Percentiles rank a stretch among this genome's conserved stretches.
Conservation (phyloP, 1,140 invertebrate species). For the Alviniconcha marisindica region DNA sequence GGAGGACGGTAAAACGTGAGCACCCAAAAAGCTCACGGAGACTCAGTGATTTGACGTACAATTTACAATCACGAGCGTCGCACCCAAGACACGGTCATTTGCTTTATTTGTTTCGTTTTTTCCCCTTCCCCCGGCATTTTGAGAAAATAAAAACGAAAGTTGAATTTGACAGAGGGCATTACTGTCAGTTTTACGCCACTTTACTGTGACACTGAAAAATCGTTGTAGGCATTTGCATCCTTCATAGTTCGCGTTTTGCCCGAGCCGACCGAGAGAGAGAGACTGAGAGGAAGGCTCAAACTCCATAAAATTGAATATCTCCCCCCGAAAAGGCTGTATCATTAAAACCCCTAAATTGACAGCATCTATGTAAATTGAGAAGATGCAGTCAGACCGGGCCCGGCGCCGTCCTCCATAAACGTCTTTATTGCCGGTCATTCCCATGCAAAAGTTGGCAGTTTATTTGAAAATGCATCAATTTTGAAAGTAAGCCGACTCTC, state of each 20-base stretch:
- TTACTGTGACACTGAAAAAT: slow-evolving; percentile 27
- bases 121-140: too few relatives aligned
- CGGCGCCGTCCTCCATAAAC: background rate
- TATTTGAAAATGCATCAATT: slow-evolving; percentile 37
- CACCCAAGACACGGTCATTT: too few relatives aligned
- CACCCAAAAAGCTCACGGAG: too few relatives aligned
- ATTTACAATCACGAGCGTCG: too few relatives aligned
- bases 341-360: slow-evolving; percentile 33
- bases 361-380: slow-evolving; percentile 34
- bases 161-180: slow-evolving; percentile 10
- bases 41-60: too few relatives aligned
- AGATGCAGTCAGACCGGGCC: background rate
- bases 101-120: too few relatives aligned
- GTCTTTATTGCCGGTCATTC: slow-evolving; percentile 18
- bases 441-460: slow-evolving; percentile 32
- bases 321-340: slow-evolving; percentile 6
- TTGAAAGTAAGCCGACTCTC: slow-evolving; percentile 27
- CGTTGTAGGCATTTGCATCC: slow-evolving; percentile 32
- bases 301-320: slow-evolving; percentile 24
- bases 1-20: too few relatives aligned
- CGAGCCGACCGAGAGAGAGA: background rate
- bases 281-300: background rate
- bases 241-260: background rate
- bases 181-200: slow-evolving; percentile 25
- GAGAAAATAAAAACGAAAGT: background rate